Conservation (phyloP, 2,797 vertebrate species). For the Scomberomorus guttatus region DNA sequence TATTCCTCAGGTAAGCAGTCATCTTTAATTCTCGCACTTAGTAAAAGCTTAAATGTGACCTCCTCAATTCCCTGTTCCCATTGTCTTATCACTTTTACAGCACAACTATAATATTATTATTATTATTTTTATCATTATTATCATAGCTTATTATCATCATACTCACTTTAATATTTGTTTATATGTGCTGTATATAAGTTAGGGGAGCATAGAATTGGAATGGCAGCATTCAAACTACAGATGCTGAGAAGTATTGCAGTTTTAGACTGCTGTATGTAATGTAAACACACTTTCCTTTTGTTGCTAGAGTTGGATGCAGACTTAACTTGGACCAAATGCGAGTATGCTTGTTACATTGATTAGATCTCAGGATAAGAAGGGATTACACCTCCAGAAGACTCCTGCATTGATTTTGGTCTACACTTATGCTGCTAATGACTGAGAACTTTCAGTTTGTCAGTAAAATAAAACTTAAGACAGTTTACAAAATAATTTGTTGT, state of each 20-base stretch:
- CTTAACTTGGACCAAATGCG: constrained; percentile 36
- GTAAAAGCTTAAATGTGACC: background rate
- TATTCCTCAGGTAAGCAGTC: background rate
- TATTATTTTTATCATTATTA: too few species aligned
- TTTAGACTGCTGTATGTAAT: constrained; percentile 1
- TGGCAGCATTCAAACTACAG: background rate
- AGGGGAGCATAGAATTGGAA: background rate
- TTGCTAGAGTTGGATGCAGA: constrained; percentile 15
- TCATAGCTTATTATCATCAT: background rate
- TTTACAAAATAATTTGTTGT: constrained; percentile 6
- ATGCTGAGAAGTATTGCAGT: background rate
- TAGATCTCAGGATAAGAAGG: constrained; percentile 60
- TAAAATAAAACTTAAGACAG: background rate
- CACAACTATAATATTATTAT: too few species aligned
- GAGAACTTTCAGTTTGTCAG: constrained; percentile 42
- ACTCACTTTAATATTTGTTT: background rate
- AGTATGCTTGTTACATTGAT: constrained; percentile 66
- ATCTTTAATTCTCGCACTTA: background rate
- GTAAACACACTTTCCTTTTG: constrained; percentile 1
- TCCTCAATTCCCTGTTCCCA: background rate
- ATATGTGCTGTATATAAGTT: background rate
- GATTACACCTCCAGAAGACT: constrained; percentile 69
- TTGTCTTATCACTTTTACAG: background rate
- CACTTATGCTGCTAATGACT: constrained; percentile 55
- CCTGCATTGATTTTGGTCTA: constrained; percentile 61